Evolutionary conservation across 2,113 vertebrate genomes (phyloP).

Genomic region (Sebastes fasciatus): DNA sequence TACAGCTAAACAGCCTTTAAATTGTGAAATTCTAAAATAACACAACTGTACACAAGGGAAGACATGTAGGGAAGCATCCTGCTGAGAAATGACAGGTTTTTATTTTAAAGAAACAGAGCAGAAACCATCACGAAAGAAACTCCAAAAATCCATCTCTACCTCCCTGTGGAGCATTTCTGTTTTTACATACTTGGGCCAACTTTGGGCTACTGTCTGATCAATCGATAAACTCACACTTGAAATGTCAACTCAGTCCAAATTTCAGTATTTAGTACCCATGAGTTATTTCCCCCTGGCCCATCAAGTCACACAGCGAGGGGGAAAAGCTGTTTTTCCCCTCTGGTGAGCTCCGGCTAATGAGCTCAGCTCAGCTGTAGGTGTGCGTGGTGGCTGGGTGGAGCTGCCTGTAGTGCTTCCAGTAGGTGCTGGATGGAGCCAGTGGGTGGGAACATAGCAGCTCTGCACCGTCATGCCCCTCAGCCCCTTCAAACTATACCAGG

Average conservation of each 20-base stretch:
- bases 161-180: slow-evolving; percentile 8
- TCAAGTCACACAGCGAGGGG: slow-evolving; percentile 45
- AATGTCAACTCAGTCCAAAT: slow-evolving; percentile 33
- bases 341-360: slow-evolving; percentile 71
- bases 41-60: not conserved
- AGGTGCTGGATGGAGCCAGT: slow-evolving; percentile 39
- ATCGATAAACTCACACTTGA: slow-evolving; percentile 46
- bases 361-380: slow-evolving; percentile 64
- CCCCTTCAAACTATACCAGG: slow-evolving; percentile 5
- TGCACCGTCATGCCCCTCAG: slow-evolving; percentile 10
- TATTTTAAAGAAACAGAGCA: slow-evolving; percentile 52
- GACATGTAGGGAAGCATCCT: slow-evolving; percentile 20
- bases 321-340: slow-evolving; percentile 67
- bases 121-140: slow-evolving; percentile 32
- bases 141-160: not conserved
- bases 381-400: slow-evolving; percentile 47
- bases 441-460: slow-evolving; percentile 34
- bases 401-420: slow-evolving; percentile 42
- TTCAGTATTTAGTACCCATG: slow-evolving; percentile 61
- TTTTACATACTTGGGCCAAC: slow-evolving; percentile 32
- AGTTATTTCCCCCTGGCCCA: slow-evolving; percentile 50
- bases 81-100: slow-evolving; percentile 42
- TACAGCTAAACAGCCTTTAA: not conserved
- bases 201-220: slow-evolving; percentile 38
- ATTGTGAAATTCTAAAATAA: slow-evolving; percentile 19